Base-by-base conservation (phyloP, 2,113 vertebrate species). In the Macrotus californicus region DNA sequence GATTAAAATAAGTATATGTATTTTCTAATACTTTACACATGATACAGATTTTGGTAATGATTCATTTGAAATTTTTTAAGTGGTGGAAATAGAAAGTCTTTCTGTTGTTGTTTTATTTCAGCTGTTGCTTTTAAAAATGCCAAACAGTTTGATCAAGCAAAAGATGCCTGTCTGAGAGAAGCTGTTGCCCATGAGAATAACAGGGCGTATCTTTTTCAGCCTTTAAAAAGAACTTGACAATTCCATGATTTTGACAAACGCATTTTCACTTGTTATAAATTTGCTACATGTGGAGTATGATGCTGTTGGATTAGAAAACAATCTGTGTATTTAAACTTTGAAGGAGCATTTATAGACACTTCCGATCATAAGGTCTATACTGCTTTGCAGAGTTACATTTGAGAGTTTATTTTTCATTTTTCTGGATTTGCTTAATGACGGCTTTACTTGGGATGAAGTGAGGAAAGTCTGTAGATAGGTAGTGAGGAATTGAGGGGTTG, bases 91-190 rank as follows among this genome's bases (percentile, higher is more conserved):
- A 95, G 70, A 94, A 94, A 96, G 46, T 95, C 18, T 73, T 6
- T 97, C 67, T 85, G 29, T 70, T 85, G 29, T 50, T 96, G 50
- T 76, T 97, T 87, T 93, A 4, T 98, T 98, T 89, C 95, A 99
- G 99, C 99, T 97, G 99, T 99, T 97, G 99, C 99, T 97, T 99
- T 99, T 98, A 99, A 99, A 98, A 99, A 99, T 94, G 99, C 99
- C 76, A 99, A 99, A 97, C 99, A 99, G 97, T 99, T 99, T 91
- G 99, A 99, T 3, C 99, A 99, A 98, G 99, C 99, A 7, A 99
- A 99, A 97, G 99, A 99, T 61, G 99, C 99, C 56, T 99, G 99
- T 96, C 98, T 99, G 76, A 99, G 98, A 96, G 99, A 99, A 95
- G 99, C 99, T 13, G 98, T 99, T 91, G 99, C 99, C 70, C 99